phyloP scores from a whole-genome alignment of 2,888 invertebrate genomes.

The Dilophus febrilis region DNA sequence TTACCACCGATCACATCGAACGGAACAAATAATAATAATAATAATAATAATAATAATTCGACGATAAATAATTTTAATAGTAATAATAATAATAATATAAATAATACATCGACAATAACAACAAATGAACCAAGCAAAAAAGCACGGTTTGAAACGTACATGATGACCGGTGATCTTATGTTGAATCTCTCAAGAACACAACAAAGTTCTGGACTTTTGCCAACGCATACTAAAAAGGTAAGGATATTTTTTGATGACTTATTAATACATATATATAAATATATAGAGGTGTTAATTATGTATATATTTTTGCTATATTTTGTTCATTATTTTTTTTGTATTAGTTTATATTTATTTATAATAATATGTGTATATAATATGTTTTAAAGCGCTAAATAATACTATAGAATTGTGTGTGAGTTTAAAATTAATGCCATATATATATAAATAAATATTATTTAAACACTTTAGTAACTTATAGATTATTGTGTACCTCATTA shows the following conservation, averaged over 20 bases:
- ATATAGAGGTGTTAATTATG: background rate
- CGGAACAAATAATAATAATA: slow-evolving; percentile 10
- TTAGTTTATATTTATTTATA: background rate
- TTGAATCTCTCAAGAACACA: slow-evolving; percentile 77
- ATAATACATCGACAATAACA: slow-evolving; percentile 17
- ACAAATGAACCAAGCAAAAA: slow-evolving; percentile 24
- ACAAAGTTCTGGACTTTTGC: slow-evolving; percentile 42
- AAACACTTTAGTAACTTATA: no score
- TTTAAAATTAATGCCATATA: background rate
- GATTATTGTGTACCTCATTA: no score
- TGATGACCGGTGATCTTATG: slow-evolving; percentile 96
- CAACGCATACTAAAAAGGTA: slow-evolving; percentile 32
- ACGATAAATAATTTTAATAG: no score
- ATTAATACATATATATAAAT: no score
- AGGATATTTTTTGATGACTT: background rate
- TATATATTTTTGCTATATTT: slow-evolving; percentile 1
- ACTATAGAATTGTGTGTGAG: background rate
- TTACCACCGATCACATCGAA: slow-evolving; percentile 27
- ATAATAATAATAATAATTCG: no score
- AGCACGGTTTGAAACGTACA: slow-evolving; percentile 73
- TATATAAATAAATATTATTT: no score
- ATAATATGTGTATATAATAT: background rate
- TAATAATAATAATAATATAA: no score
- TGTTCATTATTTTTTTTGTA: background rate
- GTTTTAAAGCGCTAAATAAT: no score